Percentiles rank a stretch among this genome's conserved stretches.
Conservation (phyloP, 1,140 invertebrate species). For the Myzus persicae region DNA sequence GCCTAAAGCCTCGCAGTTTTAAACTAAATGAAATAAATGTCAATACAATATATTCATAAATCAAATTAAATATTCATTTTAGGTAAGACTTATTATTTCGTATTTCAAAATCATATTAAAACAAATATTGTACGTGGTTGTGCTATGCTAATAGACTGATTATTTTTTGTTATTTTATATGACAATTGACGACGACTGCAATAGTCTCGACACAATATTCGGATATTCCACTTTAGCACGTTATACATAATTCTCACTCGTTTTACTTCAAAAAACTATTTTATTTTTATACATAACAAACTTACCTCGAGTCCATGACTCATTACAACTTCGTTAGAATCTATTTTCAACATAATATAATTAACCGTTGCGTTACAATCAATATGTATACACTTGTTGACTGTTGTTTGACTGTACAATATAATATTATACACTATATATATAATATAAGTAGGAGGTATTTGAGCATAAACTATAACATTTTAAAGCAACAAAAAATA, state of each 20-base stretch:
- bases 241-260: neutral
- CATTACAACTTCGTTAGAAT: neutral
- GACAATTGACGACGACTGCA: neutral
- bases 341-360: neutral
- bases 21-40: neutral
- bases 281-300: neutral
- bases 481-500: neutral
- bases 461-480: neutral
- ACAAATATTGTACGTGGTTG: neutral
- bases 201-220: neutral
- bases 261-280: neutral
- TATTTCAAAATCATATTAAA: slow-evolving; percentile 1
- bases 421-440: neutral
- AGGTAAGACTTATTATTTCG: neutral
- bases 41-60: neutral
- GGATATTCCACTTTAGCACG: neutral
- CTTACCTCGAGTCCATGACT: neutral
- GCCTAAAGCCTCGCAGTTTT: neutral
- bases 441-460: too few relatives aligned
- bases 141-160: slow-evolving; percentile 19
- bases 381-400: neutral
- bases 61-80: neutral
- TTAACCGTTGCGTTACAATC: neutral
- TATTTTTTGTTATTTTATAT: neutral
- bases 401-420: neutral